A percentile compares a stretch with the other conserved stretches of the same genome.
phyloP scores from a whole-genome alignment of 2,797 vertebrate species.

The Echiichthys vipera region DNA sequence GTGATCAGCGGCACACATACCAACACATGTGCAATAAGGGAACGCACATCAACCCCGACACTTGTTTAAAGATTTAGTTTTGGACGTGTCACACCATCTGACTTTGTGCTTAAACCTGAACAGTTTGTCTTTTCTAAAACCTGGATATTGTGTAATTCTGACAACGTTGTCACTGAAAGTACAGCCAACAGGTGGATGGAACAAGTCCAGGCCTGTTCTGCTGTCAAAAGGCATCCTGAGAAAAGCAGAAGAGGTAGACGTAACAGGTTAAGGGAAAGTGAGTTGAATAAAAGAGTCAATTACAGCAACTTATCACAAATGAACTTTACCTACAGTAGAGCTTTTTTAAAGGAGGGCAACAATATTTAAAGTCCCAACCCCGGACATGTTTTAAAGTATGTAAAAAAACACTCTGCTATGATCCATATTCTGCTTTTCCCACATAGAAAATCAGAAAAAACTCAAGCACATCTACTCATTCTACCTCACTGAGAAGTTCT shows the following conservation, averaged over 20 bases:
- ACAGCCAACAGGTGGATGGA: slow-evolving; percentile 11
- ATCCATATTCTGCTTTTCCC: too few relatives aligned
- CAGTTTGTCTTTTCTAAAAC: background rate
- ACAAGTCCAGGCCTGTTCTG: background rate
- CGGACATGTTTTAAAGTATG: too few relatives aligned
- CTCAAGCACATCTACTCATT: too few relatives aligned
- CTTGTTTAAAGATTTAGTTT: background rate
- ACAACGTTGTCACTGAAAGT: background rate
- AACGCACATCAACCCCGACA: background rate
- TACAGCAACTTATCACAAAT: background rate
- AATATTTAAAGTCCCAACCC: background rate
- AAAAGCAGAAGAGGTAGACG: background rate
- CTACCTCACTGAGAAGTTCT: too few relatives aligned
- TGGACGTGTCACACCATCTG: background rate
- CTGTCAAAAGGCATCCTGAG: background rate
- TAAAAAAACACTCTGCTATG: too few relatives aligned
- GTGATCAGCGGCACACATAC: slow-evolving; percentile 44
- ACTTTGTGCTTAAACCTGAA: background rate
- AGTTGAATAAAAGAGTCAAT: background rate
- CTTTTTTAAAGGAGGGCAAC: background rate
- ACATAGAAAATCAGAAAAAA: too few relatives aligned
- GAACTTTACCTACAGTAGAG: too few relatives aligned
- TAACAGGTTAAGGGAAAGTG: background rate
- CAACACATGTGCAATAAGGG: slow-evolving; percentile 23
- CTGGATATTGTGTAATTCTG: rapidly evolving